Conservation (phyloP, 2,888 invertebrate species). For the Scaptomyza cyrtandrae region DNA sequence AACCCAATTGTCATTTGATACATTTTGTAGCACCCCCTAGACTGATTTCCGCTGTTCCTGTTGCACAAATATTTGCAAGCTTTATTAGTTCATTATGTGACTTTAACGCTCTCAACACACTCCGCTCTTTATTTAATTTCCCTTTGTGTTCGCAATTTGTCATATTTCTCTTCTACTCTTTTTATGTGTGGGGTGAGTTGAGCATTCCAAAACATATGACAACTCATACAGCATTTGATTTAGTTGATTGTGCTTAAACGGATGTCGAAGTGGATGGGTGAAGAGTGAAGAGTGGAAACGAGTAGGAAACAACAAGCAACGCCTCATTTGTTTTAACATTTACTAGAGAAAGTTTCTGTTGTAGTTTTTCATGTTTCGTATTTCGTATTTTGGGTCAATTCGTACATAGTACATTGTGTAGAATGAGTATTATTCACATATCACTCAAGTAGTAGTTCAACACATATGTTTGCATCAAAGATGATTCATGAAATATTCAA, state of each 20-base stretch:
- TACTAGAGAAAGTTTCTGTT: slow-evolving; percentile 37
- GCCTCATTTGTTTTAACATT: slow-evolving; percentile 39
- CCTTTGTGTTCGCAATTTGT: slow-evolving; percentile 47
- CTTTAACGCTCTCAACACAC: slow-evolving; percentile 48
- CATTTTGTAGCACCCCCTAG: slow-evolving; percentile 30
- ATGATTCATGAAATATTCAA: slow-evolving; percentile 56
- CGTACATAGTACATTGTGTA: slow-evolving; percentile 8
- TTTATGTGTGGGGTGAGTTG: slow-evolving; percentile 4
- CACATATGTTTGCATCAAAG: slow-evolving; percentile 13
- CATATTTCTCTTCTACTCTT: slow-evolving; percentile 19
- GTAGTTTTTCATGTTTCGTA: too few relatives aligned
- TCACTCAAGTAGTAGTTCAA: slow-evolving; percentile 34
- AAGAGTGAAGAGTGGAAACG: background rate
- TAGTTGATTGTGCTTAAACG: slow-evolving; percentile 44
- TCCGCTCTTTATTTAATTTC: slow-evolving; percentile 6
- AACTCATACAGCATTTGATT: slow-evolving; percentile 52
- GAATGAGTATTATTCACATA: slow-evolving; percentile 29
- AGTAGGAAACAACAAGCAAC: slow-evolving; percentile 17
- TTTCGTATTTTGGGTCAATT: slow-evolving; percentile 22
- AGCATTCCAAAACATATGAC: slow-evolving; percentile 36
- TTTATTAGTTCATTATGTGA: slow-evolving; percentile 69
- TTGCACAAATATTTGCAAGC: slow-evolving; percentile 71
- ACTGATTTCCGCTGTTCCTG: slow-evolving; percentile 40
- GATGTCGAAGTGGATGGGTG: slow-evolving; percentile 28
- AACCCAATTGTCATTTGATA: slow-evolving; percentile 59